Evolutionary conservation across 1,140 invertebrate species (phyloP).

Genomic region (Myzus persicae): DNA sequence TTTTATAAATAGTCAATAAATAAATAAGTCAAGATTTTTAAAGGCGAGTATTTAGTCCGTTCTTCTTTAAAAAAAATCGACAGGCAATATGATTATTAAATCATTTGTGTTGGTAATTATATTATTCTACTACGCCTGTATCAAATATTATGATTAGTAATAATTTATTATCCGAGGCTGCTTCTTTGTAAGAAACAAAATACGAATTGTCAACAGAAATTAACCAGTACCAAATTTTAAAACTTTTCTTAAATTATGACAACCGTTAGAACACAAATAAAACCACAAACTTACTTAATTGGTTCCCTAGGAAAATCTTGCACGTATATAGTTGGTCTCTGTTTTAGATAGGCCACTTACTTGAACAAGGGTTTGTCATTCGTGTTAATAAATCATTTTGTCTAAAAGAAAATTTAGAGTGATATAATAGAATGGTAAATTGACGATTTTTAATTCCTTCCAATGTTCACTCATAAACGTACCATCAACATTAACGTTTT

Average conservation of each 20-base stretch:
- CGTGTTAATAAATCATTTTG: background rate
- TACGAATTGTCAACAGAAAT: background rate
- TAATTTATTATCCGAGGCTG: background rate
- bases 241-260: background rate
- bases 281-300: background rate
- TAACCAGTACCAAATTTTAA: background rate
- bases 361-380: background rate
- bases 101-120: no score
- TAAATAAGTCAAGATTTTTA: no score
- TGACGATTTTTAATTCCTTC: background rate
- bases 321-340: background rate
- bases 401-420: background rate
- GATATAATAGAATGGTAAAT: background rate
- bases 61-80: no score
- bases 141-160: background rate
- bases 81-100: no score
- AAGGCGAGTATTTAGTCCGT: no score
- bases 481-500: background rate
- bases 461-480: background rate
- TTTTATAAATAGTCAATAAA: no score
- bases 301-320: background rate
- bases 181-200: background rate
- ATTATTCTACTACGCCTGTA: no score
- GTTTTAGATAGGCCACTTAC: background rate
- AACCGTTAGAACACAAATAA: background rate